Base-by-base conservation (phyloP, 2,113 vertebrate species). In the Helogale parvula region DNA sequence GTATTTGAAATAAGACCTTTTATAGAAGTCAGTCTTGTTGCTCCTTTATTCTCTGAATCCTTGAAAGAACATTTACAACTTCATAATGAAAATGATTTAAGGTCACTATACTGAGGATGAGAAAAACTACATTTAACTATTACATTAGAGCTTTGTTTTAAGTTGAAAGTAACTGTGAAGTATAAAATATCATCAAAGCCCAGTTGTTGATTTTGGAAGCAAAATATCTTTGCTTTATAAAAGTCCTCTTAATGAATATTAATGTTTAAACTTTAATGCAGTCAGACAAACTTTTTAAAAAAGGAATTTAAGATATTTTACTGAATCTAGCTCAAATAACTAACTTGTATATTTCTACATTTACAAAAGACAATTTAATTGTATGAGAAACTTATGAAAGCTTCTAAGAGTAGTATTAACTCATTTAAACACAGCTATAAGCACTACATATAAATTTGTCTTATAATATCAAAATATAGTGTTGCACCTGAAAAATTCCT, bases 31-130 rank as follows among this genome's bases (percentile, higher is more conserved):
- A 85, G 74, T 96, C 94, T 96, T 97, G 17, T 98, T 98, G 97
- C 83, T 97, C 96, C 60, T 98, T 98, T 93, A 80, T 68, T 93
- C 66, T 97, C 74, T 95, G 94, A 87, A 97, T 91, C 94, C 93
- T 97, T 98, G 92, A 98, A 98, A 98, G 96, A 97, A 96, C 69
- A 94, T 90, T 98, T 87, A 94, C 89, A 97, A 94, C 54, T 97
- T 98, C 96, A 88, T 96, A 96, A 98, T 89, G 83, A 98, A 97
- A 98, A 98, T 97, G 79, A 94, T 97, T 97, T 97, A 98, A 98
- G 95, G 96, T 98, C 94, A 97, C 89, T 29, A 68, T 97, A 97
- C 96, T 45, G 27, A 98, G 94, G 71, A 98, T 98, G 98, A 97
- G 98, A 98, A 98, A 98, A 86, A 97, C 68, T 97, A 65, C 89